Percentiles rank a stretch among this genome's conserved stretches.
These are phyloP conservation scores for Callinectes sapidus DNA, from an alignment of 2,888 invertebrate genomes.

Conservation along the genomic window DNA sequence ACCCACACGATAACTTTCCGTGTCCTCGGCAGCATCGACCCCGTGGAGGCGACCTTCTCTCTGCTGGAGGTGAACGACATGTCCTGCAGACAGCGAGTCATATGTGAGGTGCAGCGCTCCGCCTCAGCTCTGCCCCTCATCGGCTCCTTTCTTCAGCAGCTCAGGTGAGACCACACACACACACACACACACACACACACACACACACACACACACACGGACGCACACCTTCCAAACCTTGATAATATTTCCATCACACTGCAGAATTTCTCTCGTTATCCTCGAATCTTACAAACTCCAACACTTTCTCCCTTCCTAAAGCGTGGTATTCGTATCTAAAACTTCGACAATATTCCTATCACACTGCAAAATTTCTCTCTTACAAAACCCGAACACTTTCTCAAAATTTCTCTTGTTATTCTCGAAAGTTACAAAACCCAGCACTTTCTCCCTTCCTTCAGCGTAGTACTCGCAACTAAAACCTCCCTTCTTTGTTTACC, in stretches of 20 bases:
- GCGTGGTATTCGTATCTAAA: neutral
- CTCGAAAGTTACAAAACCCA: neutral
- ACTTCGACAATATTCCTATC: neutral
- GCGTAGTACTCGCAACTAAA: neutral
- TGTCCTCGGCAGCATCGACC: conserved; percentile 51
- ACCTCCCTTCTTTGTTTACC: neutral
- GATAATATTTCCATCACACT: neutral
- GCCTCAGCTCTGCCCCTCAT: conserved; percentile 52
- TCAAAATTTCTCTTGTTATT: too few species aligned
- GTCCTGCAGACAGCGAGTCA: conserved; percentile 48
- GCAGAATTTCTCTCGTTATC: neutral
- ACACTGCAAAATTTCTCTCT: neutral
- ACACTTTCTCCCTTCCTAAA: neutral
- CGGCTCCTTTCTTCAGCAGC: conserved; percentile 26
- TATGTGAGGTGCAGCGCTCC: conserved; percentile 58
- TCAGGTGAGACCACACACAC: conserved; percentile 38
- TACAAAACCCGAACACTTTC: too few species aligned
- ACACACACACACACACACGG: neutral
- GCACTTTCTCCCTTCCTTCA: neutral
- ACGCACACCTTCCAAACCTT: neutral
- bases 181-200: neutral
- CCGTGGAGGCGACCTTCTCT: conserved; percentile 49
- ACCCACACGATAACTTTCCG: neutral
- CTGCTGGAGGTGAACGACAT: conserved; percentile 43
- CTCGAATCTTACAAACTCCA: neutral